Evolutionary conservation across 2,888 invertebrate genomes (phyloP).

Genomic region (Hofmannophila pseudospretella): DNA sequence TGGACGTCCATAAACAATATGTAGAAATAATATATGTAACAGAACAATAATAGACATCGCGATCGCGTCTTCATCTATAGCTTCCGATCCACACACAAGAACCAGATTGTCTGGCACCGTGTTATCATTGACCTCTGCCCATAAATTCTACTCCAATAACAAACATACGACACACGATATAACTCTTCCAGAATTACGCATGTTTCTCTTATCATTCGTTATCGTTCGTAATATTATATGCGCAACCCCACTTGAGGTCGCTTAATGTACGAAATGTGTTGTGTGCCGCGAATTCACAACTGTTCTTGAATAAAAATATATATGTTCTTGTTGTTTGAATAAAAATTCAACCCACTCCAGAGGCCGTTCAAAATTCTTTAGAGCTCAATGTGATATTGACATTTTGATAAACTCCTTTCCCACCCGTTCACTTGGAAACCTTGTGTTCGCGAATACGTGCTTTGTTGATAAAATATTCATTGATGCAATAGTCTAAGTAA

Average conservation of each 20-base stretch:
- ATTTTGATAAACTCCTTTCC: slow-evolving; percentile 32
- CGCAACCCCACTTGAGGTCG: slow-evolving; percentile 41
- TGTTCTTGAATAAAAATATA: too few relatives aligned
- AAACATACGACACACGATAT: slow-evolving; percentile 26
- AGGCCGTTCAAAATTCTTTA: slow-evolving; percentile 3
- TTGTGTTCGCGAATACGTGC: slow-evolving; percentile 26
- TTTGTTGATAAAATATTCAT: slow-evolving; percentile 21
- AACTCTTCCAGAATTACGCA: slow-evolving; percentile 44
- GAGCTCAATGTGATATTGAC: slow-evolving; percentile 29
- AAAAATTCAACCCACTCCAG: too few relatives aligned
- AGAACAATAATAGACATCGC: too few relatives aligned
- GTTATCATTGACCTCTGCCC: slow-evolving; percentile 49
- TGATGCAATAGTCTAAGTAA: slow-evolving; percentile 8
- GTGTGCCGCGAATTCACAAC: background rate
- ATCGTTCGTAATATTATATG: slow-evolving; percentile 45
- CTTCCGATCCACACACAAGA: slow-evolving; percentile 21
- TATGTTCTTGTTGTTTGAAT: too few relatives aligned
- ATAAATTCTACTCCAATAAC: slow-evolving; percentile 34
- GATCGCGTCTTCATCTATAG: background rate
- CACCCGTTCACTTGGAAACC: slow-evolving; percentile 31
- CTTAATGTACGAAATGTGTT: slow-evolving; percentile 14
- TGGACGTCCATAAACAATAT: too few relatives aligned
- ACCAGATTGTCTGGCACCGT: slow-evolving; percentile 32
- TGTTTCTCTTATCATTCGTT: slow-evolving; percentile 37
- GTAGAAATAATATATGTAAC: too few relatives aligned